Percentiles rank a stretch among this genome's conserved stretches.
These are phyloP conservation scores for Graphium colonna DNA, from an alignment of 2,888 invertebrate genomes.

Conservation along the genomic window DNA sequence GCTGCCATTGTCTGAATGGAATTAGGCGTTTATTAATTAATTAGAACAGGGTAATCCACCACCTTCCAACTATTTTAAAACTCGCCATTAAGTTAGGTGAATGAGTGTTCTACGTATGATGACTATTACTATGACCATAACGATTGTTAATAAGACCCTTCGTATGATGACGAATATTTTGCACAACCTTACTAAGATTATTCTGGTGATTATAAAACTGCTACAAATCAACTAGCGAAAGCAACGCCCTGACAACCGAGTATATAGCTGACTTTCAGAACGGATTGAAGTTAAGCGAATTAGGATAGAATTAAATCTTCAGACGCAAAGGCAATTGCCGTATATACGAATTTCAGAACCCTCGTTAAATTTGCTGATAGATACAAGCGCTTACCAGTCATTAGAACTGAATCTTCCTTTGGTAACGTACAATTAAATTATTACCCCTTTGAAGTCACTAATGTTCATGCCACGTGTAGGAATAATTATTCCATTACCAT, in stretches of 20 bases:
- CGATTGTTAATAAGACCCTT: neutral
- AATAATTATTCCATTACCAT: neutral
- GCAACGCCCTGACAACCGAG: neutral
- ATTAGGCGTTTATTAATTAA: too few species aligned
- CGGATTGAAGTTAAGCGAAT: constrained; percentile 25
- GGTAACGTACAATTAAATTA: neutral
- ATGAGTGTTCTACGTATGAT: neutral
- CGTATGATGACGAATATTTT: neutral
- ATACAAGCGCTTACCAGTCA: neutral
- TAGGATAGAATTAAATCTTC: constrained; percentile 19
- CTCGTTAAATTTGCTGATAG: neutral
- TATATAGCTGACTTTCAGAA: constrained; percentile 21
- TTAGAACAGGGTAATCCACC: too few species aligned
- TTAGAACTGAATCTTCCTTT: too few species aligned
- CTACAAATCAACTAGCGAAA: neutral
- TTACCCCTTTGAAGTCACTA: neutral
- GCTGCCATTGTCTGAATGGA: too few species aligned
- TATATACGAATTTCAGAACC: neutral
- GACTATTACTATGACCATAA: neutral
- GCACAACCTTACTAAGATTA: neutral
- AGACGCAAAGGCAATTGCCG: constrained; percentile 9
- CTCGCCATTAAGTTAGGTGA: neutral
- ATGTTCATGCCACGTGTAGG: neutral
- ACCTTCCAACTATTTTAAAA: neutral
- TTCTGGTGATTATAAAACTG: neutral